Evolutionary conservation across 2,113 vertebrate species (phyloP), one percentile per base, ranked within the genome.

Genomic region (Caloenas nicobarica): DNA sequence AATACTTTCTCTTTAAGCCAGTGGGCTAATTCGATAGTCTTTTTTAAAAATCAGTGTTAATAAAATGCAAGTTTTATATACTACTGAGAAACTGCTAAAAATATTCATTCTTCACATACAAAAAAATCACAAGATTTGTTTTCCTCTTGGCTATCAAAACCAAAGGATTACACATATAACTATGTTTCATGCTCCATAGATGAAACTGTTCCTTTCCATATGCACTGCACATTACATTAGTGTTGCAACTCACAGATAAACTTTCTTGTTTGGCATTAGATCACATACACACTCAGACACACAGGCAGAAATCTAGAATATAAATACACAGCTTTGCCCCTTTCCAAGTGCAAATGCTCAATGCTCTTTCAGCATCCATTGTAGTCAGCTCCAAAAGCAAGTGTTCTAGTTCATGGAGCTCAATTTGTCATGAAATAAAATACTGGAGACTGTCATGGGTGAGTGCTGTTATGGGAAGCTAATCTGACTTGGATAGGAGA

Each of bases 191-290:
- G 65, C 65, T 90, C 44, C 46, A 26, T 44, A 94, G 77, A 72
- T 33, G 87, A 93, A 93, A 89, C 22, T 42, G 19, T 93, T 91
- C 61, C 70, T 64, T 84, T 86, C 73, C 69, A 60, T 78, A 81
- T 34, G 65, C 34, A 40, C 19, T 66, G 64, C 60, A 80, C 24
- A 57, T 92, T 68, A 77, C 38, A 54, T 66, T 89, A 70, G 28
- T 60, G 64, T 88, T 86, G 69, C 68, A 81, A 78, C 46, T 81
- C 86, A 81, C 80, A 96, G 65, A 88, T 70, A 80, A 77, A 70
- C 18, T 76, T 95, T 77, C 40, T 91, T 70, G 56, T 91, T 97
- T 96, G 91, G 94, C 91, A 70, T 71, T 86, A 95, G 73, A 94
- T 93, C 88, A 92, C 70, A 74, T 92, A 89, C 18, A 36, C 28